Conservation (phyloP, 2,888 invertebrate genomes). For the Andrena praecox region DNA sequence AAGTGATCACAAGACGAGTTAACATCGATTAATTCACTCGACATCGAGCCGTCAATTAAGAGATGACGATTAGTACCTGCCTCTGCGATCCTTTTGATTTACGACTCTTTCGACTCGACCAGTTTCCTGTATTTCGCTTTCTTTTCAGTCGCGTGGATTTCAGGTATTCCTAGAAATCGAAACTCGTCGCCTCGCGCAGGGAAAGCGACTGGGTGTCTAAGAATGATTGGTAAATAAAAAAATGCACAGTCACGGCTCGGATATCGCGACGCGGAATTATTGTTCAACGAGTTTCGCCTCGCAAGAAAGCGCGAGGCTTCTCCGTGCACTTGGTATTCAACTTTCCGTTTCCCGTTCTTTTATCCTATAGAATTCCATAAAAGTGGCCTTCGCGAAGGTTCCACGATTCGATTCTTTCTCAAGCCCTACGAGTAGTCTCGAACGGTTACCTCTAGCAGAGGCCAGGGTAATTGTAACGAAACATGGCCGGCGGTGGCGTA, state of each 20-base stretch:
- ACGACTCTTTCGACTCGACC: background rate
- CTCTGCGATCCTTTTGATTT: background rate
- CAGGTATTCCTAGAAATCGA: conserved; percentile 9
- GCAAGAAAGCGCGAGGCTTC: background rate
- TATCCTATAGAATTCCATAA: no score
- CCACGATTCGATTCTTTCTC: no score
- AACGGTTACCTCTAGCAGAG: no score
- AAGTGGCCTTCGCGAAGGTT: no score
- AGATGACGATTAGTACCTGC: background rate
- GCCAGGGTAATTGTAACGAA: no score
- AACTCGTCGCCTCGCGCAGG: conserved; percentile 1
- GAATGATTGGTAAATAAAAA: background rate
- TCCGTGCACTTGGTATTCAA: background rate
- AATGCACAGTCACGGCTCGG: background rate
- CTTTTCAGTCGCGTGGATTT: conserved; percentile 27
- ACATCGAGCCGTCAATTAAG: background rate
- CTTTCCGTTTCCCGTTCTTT: background rate
- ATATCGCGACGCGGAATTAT: background rate
- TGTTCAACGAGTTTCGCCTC: background rate
- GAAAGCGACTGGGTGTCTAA: conserved; percentile 9
- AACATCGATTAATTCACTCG: background rate
- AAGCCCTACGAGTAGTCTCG: no score
- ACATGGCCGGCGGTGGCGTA: no score
- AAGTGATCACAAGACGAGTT: background rate
- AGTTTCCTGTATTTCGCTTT: conserved; percentile 27